Evolutionary conservation across 2,797 vertebrate species (phyloP), one percentile per base, ranked within the genome.

Genomic region (Taenioides sp.): DNA sequence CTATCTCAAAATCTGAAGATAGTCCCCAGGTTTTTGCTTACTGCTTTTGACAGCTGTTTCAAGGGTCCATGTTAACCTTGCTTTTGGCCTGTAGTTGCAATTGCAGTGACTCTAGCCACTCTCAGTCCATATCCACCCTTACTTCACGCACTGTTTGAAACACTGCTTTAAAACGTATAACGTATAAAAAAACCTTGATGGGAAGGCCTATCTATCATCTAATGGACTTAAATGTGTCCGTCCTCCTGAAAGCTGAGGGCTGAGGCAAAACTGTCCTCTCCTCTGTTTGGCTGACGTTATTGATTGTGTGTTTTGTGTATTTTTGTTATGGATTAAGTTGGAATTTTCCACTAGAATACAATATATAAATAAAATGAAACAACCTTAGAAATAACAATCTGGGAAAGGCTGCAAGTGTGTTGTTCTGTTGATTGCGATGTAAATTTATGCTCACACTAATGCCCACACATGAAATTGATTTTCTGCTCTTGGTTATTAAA

Each of bases 381-480:
- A 85, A 81, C 67, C 73, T 64, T 67, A 80, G 72, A 66, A 80
- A 70, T 71, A 18, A 28, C 43, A 72, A 80, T 83, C 76, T 57
- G 1, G 74, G 78, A 70, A 79, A 47, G 43, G 72, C 50, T 52
- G 78, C 67, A 75, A 78, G 80, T 77, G 65, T 73, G 14, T 14
- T 47, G 43, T 47, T 14, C 43, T 82, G 65, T 89, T 90, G 87
- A 87, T 77, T 76, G 69, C 10, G 80, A 84, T 88, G 84, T 78
- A 80, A 83, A 91, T 89, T 80, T 70, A 55, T 77, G 59, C 47
- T 68, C 69, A 71, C 76, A 68, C 74, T 80, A 78, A 84, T 85
- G 75, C 79, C 75, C 72, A 82, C 78, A 82, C 63, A 49, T 71
- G 71, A 78, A 89, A 84, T 82, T 65, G 78, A 84, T 89, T 88